Evolutionary conservation across 1,140 invertebrate species (phyloP).

Genomic region (Drosophila ohnishii): DNA sequence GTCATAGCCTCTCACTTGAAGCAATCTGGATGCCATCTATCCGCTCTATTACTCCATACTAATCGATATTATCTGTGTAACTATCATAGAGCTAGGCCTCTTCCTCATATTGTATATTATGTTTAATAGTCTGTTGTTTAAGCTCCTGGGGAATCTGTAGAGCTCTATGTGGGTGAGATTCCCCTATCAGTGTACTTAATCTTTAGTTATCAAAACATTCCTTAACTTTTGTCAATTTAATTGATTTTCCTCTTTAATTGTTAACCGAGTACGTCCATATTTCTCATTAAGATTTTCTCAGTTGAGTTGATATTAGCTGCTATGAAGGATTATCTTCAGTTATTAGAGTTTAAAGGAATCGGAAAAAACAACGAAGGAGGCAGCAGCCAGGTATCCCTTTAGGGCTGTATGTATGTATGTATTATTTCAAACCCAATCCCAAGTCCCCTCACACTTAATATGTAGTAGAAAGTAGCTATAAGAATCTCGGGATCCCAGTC

Average conservation of each 20-base stretch:
- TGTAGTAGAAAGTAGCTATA: slow-evolving; percentile 13
- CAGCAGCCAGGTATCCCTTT: not conserved
- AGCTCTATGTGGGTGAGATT: not conserved
- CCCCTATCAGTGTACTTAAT: slow-evolving; percentile 17
- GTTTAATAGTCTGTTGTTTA: not conserved
- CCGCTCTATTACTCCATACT: slow-evolving; percentile 14
- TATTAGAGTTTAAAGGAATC: not conserved
- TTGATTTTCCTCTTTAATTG: slow-evolving; percentile 38
- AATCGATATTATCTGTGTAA: slow-evolving; percentile 33
- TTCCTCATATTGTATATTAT: not conserved
- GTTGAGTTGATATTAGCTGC: slow-evolving; percentile 1
- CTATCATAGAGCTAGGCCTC: slow-evolving; percentile 1
- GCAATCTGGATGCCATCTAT: slow-evolving; percentile 28
- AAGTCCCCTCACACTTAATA: not conserved
- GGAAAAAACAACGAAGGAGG: slow-evolving; percentile 4
- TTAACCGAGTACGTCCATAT: slow-evolving; percentile 47
- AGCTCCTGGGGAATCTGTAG: not conserved
- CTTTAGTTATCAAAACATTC: slow-evolving; percentile 20
- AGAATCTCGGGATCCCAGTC: slow-evolving; percentile 1
- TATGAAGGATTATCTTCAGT: not conserved
- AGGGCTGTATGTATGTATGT: slow-evolving; percentile 19
- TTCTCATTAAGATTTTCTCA: not conserved
- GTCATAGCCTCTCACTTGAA: slow-evolving; percentile 4
- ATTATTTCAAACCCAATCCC: slow-evolving; percentile 23
- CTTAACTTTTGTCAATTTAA: slow-evolving; percentile 26